Base-by-base conservation (phyloP, 2,888 invertebrate species). In the Fragum fragum region DNA sequence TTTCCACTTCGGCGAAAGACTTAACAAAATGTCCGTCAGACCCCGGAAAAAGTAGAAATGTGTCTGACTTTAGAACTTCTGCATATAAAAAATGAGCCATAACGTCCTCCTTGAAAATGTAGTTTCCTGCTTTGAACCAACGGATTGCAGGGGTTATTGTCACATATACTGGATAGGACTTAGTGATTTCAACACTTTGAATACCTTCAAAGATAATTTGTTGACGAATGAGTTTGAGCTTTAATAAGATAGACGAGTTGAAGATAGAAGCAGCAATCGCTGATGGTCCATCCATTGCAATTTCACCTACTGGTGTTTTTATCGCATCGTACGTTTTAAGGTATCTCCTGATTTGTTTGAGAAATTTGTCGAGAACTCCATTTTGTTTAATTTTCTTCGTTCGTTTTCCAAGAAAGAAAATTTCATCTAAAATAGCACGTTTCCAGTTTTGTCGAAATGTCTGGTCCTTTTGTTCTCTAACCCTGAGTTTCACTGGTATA, bases 341-440 rank as follows among this genome's bases (percentile, higher is more conserved):
- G 11, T 57, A 73, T 28, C 57, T 68, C 23, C 66, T 26, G 7
- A 73, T 11, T 16, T 47, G 61, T 69, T 73, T 72, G 6, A 73
- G 42, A 42, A 80, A 80, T 29, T 68, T 47, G 59, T 80, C 80
- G 9, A 80, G 69, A n/a, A 80, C 28, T 6, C 80, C 80, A 14
- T 47, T 53, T 61, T 26, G 66, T 14, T 61, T 76, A n/a, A 21
- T 32, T 36, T 57, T 55, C 23, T 29, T 21, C 2, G 80, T 68
- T 29, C 52, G 42, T 36, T 69, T 57, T 14, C 80, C 68, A 16
- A 76, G 55, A 32, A 80, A 39, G n/a, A 68, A 73, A 7, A 28
- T 21, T 0, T 59, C 66, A 53, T 76, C 36, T 6, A 55, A 11
- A 59, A 73, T 75, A 52, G 70, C 66, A 18, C 28, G 61, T 23